Percentiles rank a stretch among this genome's conserved stretches.
phyloP scores from a whole-genome alignment of 2,797 vertebrate species.

The Pyrocephalus nanus region DNA sequence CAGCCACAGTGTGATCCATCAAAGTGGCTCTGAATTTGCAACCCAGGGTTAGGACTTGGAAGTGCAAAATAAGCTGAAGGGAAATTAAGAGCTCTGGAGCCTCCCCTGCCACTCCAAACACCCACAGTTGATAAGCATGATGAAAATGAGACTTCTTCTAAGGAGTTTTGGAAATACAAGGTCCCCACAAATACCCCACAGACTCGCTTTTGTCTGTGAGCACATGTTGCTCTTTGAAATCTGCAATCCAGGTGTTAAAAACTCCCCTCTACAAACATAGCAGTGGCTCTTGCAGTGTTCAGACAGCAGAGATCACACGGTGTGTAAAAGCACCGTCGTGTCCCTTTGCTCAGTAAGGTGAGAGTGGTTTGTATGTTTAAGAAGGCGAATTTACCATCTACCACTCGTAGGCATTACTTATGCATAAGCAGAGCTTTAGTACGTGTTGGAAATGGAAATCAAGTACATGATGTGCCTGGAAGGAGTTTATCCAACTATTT shows the following conservation, averaged over 20 bases:
- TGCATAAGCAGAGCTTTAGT: slow-evolving; percentile 1
- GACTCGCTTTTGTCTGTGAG: neutral
- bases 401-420: neutral
- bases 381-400: neutral
- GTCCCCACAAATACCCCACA: neutral
- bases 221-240: neutral
- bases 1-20: neutral
- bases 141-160: neutral
- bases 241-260: slow-evolving; percentile 7
- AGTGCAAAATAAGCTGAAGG: neutral
- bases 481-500: slow-evolving; percentile 52
- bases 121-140: rapidly evolving
- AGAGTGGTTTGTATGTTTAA: neutral
- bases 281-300: neutral
- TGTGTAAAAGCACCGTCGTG: neutral
- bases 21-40: neutral
- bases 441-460: slow-evolving; percentile 42
- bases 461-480: slow-evolving; percentile 38
- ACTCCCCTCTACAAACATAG: neutral
- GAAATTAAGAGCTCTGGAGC: neutral
- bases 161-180: neutral
- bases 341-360: neutral
- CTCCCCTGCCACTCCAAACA: neutral
- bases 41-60: neutral
- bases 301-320: neutral